phyloP scores from a whole-genome alignment of 2,797 vertebrate genomes.

The Parambassis ranga region DNA sequence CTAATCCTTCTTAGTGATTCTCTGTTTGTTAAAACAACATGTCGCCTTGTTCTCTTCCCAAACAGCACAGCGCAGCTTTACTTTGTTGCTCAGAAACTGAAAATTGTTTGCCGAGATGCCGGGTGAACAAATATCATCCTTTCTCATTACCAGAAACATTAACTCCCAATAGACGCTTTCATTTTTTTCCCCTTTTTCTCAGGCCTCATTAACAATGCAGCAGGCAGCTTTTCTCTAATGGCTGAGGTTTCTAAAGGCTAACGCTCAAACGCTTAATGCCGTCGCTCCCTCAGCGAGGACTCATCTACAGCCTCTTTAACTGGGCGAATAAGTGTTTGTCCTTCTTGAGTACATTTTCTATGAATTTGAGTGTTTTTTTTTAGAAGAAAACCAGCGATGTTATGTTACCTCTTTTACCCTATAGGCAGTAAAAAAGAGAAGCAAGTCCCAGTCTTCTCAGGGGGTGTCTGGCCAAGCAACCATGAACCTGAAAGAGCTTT shows the following conservation, averaged over 20 bases:
- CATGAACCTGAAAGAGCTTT: neutral
- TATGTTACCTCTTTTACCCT: neutral
- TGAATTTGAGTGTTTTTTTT: slow-evolving; percentile 1
- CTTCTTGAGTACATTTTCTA: neutral
- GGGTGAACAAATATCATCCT: slow-evolving; percentile 52
- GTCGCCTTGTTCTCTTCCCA: slow-evolving; percentile 6
- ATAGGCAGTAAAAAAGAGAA: neutral
- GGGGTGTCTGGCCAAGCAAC: neutral
- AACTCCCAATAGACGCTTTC: slow-evolving; percentile 20
- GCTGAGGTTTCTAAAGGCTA: slow-evolving; percentile 4
- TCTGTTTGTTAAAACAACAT: slow-evolving; percentile 14
- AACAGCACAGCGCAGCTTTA: neutral
- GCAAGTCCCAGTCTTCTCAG: neutral
- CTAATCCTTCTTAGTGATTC: slow-evolving; percentile 19
- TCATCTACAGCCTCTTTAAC: slow-evolving; percentile 13
- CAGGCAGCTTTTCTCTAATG: slow-evolving; percentile 19
- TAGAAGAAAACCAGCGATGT: neutral
- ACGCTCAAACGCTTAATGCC: neutral
- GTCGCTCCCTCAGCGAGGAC: neutral
- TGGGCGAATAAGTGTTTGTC: slow-evolving; percentile 4
- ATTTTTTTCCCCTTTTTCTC: neutral
- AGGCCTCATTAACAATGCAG: slow-evolving; percentile 47
- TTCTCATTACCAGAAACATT: slow-evolving; percentile 54
- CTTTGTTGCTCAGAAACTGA: slow-evolving; percentile 47
- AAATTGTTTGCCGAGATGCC: slow-evolving; percentile 37